Evolutionary conservation across 2,888 invertebrate species (phyloP), one percentile per base, ranked within the genome.

Genomic region (Volucella inflata): DNA sequence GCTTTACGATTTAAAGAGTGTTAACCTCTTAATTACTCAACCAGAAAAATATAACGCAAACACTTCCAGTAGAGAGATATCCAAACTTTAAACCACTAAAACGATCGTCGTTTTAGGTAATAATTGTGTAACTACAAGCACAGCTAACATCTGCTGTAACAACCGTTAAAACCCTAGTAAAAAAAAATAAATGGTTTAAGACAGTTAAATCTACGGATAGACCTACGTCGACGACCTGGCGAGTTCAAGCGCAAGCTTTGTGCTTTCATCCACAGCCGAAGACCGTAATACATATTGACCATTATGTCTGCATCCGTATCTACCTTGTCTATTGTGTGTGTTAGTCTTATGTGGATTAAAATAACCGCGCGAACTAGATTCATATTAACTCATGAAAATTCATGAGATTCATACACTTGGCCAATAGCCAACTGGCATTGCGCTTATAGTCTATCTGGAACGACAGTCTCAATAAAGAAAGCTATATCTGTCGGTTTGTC

Each of bases 11-110:
- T 16, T 16, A 48, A 42, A 48, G 82, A 72, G 62, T 74, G 62
- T 60, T 64, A 72, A 78, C 78, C 82, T 83, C 78, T 78, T 83
- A 78, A 83, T 83, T 83, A 72, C 59, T 72, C 82, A 77, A 59
- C 42, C 46, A 76, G 21, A 30, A 30, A 30, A 30, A 30, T 76
- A 57, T 57, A 60, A 68, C 40, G 17, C n/a, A 62, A 40, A 14
- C 46, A 64, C 42, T n/a, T 48, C 44, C 55, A 60, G 60, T 71
- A 53, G 16, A 74, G 30, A 6, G 57, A 74, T 78, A 64, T 79
- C 74, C 55, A 46, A 51, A 67, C 48, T 16, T 30, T 50, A 48
- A 21, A 68, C 50, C 46, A 64, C 44, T 77, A 71, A 72, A 65
- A 50, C 36, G 21, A 46, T 55, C 44, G 44, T 53, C 46, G 55